phyloP scores from a whole-genome alignment of 2,797 vertebrate genomes.

The Xenopus petersii region DNA sequence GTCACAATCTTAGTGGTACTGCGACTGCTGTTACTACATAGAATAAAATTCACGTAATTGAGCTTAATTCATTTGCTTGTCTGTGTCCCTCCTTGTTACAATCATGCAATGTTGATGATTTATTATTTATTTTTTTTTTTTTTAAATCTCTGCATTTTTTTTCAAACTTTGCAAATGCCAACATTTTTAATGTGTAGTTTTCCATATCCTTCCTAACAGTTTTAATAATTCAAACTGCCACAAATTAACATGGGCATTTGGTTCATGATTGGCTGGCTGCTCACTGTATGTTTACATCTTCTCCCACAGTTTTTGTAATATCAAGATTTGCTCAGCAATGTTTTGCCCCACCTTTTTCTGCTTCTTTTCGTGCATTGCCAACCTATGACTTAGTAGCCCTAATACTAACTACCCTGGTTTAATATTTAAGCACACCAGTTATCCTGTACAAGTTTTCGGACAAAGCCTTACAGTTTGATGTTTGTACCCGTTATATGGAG shows the following conservation, averaged over 20 bases:
- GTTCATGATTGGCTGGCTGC: slow-evolving; percentile 57
- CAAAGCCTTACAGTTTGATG: slow-evolving; percentile 87
- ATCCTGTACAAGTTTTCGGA: slow-evolving; percentile 67
- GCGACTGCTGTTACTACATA: slow-evolving; percentile 32
- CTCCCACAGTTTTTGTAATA: slow-evolving; percentile 62
- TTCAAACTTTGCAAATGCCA: no score
- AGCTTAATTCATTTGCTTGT: slow-evolving; percentile 60
- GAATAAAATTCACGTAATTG: slow-evolving; percentile 50
- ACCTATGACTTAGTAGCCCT: background rate
- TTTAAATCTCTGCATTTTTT: no score
- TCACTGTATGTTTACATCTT: slow-evolving; percentile 66
- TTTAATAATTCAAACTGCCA: slow-evolving; percentile 33
- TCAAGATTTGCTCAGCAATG: slow-evolving; percentile 60
- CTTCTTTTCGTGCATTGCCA: slow-evolving; percentile 19
- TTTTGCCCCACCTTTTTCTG: background rate
- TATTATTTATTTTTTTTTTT: no score
- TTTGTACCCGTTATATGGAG: slow-evolving; percentile 69
- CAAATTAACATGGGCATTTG: slow-evolving; percentile 55
- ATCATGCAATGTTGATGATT: no score
- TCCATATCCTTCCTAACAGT: no score
- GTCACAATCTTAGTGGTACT: slow-evolving; percentile 59
- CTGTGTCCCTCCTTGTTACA: no score
- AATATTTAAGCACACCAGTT: slow-evolving; percentile 67
- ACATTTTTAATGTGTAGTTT: no score
- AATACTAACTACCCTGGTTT: slow-evolving; percentile 1